Base-by-base conservation (phyloP, 2,797 vertebrate species). In the Echeneis naucrates region DNA sequence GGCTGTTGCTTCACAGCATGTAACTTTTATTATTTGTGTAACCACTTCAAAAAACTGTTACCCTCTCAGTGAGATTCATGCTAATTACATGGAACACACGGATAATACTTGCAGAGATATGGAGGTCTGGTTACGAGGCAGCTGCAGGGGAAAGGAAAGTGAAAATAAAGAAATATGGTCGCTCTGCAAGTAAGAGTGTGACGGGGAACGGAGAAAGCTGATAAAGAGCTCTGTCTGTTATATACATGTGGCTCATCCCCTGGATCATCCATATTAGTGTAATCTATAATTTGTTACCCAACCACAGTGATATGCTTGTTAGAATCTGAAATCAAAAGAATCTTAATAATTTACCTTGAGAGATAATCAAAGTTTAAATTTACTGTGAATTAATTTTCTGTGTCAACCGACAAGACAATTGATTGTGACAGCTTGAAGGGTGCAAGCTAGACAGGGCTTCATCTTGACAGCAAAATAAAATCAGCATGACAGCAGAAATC, bases 91-190 rank as follows among this genome's bases (percentile, higher is more conserved):
- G n/a, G 37, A 23, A 38, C 53, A 17, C 4, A 53, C 30, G 60
- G 37, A 23, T 65, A 48, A 54, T 65, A 21, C 26, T 35, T 63
- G 38, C 40, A 53, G 11, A 23, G 26, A 42, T 40, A 47, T 61
- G 33, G 17, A 38, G 24, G 32, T 53, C n/a, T 8, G 26, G n/a
- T 60, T 65, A 26, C 16, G 19, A 53, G 30, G 16, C 4, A 44
- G 44, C 63, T 66, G 19, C 32, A 52, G 32, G 17, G 35, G 21
- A 52, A 67, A 52, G n/a, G 21, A 26, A 9, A 37, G 40, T 19
- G 40, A 17, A 62, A 50, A 62, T 19, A 21, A 32, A 30, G 5
- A 55, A 14, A 57, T 35, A 55, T 14, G 32, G 33, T 24, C 14
- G 8, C 11, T 9, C n/a, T 50, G 33, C 9, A 48, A 58, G 19